Base-by-base conservation (phyloP, 2,797 vertebrate genomes). In the Pipistrellus kuhlii region DNA sequence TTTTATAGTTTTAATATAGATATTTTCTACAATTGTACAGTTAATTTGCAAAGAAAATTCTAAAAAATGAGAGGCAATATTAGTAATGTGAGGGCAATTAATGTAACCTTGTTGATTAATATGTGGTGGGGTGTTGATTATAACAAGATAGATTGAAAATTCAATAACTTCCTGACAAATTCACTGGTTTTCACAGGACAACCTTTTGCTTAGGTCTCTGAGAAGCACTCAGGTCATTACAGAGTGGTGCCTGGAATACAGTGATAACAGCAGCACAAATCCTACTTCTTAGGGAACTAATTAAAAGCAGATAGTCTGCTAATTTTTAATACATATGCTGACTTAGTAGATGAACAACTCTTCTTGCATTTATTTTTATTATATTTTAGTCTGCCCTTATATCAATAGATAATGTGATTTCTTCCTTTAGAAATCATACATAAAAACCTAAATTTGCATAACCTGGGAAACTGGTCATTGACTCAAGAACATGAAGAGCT, bases 1-100 rank as follows among this genome's bases (percentile, higher is more conserved):
- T 27, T 59, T 83, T 85, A 15, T 48, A 32, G 4, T 71, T 83
- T 95, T 72, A 91, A 90, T 38, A 76, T 73, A 53, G 51, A 51
- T 46, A 17, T 35, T 93, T 88, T 91, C 57, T 32, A 55, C 13
- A 80, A 62, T 12, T 30, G 4, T 48, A 38, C 12, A 38, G 3
- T 55, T 38, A 59, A 76, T 71, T 69, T 53, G 8, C 18, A 53
- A 15, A 41, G 14, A 6, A 76, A 75, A 38, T 12, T 62, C 0
- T 77, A 68, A 15, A 44, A 76, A 80, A 8, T 51, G 35, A 91
- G 38, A 81, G 72, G 35, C 11, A 27, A 23, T 11, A 12, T 78
- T 75, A 76, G 23, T 82, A 64, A 76, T 46, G 27, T 23, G 71
- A 93, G 20, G 21, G 41, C 35, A 90, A 4, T 77, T 76, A 59